These are phyloP conservation scores for Doryteuthis pealeii DNA, from an alignment of 1,140 invertebrate genomes.

Conservation along the genomic window DNA sequence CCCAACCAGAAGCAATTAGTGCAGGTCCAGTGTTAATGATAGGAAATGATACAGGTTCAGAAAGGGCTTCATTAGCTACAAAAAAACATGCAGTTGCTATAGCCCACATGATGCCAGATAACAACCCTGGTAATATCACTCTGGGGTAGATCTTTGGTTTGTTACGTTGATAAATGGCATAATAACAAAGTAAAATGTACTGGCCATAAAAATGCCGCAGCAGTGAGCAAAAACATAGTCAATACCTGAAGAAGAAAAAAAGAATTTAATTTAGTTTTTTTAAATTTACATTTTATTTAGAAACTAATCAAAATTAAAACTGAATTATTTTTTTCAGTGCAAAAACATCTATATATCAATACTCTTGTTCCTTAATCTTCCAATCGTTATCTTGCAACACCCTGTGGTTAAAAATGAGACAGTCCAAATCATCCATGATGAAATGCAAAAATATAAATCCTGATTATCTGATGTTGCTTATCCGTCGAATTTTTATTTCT, in stretches of 20 bases:
- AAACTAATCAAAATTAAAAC: too few relatives aligned
- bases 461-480: too few relatives aligned
- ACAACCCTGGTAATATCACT: conserved; percentile 58
- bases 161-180: conserved; percentile 54
- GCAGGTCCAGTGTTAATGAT: conserved; percentile 55
- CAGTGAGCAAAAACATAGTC: conserved; percentile 63
- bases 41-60: conserved; percentile 60
- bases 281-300: too few relatives aligned
- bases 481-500: too few relatives aligned
- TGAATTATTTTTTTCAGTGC: too few relatives aligned
- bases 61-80: conserved; percentile 59
- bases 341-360: too few relatives aligned
- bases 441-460: too few relatives aligned
- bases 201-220: conserved; percentile 59
- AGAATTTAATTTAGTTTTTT: too few relatives aligned
- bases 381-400: too few relatives aligned
- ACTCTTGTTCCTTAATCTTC: too few relatives aligned
- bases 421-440: too few relatives aligned
- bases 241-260: conserved; percentile 47
- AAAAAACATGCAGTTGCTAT: conserved; percentile 60
- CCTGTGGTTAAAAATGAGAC: too few relatives aligned
- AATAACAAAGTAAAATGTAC: conserved; percentile 59
- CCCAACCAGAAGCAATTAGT: conserved; percentile 47
- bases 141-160: conserved; percentile 56
- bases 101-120: conserved; percentile 61